Evolutionary conservation across 2,797 vertebrate genomes (phyloP).

Genomic region (Macropodus opercularis): DNA sequence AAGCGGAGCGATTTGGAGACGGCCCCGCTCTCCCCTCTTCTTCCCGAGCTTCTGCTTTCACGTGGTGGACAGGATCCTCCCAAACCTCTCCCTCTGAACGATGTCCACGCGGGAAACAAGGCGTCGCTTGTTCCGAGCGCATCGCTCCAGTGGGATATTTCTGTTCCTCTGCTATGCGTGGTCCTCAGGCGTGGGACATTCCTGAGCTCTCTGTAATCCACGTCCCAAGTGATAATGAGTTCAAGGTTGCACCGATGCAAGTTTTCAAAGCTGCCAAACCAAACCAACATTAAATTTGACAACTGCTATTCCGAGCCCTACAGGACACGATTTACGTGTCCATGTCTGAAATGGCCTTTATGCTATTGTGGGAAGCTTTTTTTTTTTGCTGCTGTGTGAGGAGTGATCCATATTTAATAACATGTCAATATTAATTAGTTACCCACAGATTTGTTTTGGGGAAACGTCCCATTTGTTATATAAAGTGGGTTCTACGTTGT

Average conservation of each 20-base stretch:
- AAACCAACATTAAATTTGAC: conserved; percentile 14
- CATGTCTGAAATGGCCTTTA: background rate
- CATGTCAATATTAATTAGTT: background rate
- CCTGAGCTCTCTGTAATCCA: background rate
- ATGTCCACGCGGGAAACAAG: conserved; percentile 45
- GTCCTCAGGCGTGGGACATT: conserved; percentile 9
- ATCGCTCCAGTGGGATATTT: conserved; percentile 16
- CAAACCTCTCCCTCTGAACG: conserved; percentile 60
- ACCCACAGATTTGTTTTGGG: no score
- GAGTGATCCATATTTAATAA: background rate
- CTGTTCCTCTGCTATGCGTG: background rate
- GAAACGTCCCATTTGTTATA: no score
- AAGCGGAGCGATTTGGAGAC: conserved; percentile 34
- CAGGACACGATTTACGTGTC: background rate
- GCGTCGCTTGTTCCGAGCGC: conserved; percentile 34
- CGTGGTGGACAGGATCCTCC: conserved; percentile 85
- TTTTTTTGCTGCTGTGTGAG: conserved; percentile 5
- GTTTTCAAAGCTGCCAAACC: background rate
- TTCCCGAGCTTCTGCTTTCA: conserved; percentile 78
- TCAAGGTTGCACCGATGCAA: no score
- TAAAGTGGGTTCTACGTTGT: no score
- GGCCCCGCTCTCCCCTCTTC: conserved; percentile 6
- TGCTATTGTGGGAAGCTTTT: background rate
- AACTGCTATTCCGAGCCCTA: background rate
- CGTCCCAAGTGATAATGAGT: conserved; percentile 2